A percentile compares a stretch with the other conserved stretches of the same genome.
These are phyloP conservation scores for Boleophthalmus pectinirostris DNA, from an alignment of 2,113 vertebrate species.

Conservation along the genomic window DNA sequence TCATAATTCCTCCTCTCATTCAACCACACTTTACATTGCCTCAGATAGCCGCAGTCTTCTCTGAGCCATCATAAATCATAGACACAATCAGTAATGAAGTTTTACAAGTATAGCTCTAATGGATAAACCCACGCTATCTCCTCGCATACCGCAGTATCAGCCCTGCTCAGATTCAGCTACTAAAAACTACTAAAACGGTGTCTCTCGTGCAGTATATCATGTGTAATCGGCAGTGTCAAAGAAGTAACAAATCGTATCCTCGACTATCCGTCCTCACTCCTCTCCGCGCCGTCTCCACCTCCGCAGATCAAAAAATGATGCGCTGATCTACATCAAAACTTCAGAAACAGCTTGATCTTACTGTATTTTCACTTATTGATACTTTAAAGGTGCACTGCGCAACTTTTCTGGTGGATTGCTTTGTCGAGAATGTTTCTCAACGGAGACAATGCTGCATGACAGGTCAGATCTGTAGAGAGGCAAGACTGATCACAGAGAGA, in stretches of 20 bases:
- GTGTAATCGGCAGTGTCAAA: not conserved
- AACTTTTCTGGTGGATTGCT: too few species aligned
- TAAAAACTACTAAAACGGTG: not conserved
- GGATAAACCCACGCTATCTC: not conserved
- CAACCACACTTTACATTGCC: not conserved
- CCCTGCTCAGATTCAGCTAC: not conserved
- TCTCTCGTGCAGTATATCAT: not conserved
- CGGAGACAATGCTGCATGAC: too few species aligned
- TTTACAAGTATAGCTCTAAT: not conserved
- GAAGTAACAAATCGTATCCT: not conserved
- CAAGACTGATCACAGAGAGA: too few species aligned
- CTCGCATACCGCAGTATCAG: not conserved
- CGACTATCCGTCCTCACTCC: too few species aligned
- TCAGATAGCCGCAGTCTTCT: not conserved
- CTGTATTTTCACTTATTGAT: too few species aligned
- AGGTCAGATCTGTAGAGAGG: too few species aligned
- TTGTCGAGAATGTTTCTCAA: too few species aligned
- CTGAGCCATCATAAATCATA: not conserved
- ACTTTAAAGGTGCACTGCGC: too few species aligned
- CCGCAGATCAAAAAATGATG: too few species aligned
- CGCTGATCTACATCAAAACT: too few species aligned
- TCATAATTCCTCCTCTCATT: not conserved
- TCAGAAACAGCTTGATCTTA: too few species aligned
- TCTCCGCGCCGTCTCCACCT: not conserved
- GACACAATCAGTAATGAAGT: conserved; percentile 5